These are phyloP conservation scores for Drosophila virilis DNA, from an alignment of 1,140 invertebrate genomes.

Conservation along the genomic window DNA sequence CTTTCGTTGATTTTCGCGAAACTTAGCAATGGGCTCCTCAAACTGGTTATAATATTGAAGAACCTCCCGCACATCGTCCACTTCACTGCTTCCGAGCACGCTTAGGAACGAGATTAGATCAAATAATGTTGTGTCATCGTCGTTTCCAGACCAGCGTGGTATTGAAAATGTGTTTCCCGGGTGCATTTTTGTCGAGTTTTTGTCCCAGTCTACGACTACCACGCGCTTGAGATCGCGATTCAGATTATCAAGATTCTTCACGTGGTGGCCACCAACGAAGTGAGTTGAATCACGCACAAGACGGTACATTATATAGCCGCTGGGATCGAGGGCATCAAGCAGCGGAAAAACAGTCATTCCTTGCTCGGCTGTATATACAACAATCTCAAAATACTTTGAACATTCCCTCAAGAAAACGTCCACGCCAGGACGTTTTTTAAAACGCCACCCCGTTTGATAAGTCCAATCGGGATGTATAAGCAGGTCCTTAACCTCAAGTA, in stretches of 20 bases:
- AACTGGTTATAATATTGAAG: slow-evolving; percentile 96
- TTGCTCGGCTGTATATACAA: slow-evolving; percentile 97
- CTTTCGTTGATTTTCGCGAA: slow-evolving; percentile 93
- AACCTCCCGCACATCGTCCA: slow-evolving; percentile 97
- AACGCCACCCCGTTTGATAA: slow-evolving; percentile 90
- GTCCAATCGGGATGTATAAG: slow-evolving; percentile 99
- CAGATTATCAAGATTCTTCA: slow-evolving; percentile 97
- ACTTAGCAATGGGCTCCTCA: slow-evolving; percentile 95
- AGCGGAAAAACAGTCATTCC: slow-evolving; percentile 96
- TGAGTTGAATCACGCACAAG: slow-evolving; percentile 98
- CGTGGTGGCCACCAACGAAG: slow-evolving; percentile 96
- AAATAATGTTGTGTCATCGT: slow-evolving; percentile 94
- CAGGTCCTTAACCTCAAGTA: slow-evolving; percentile 98
- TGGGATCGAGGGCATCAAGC: slow-evolving; percentile 95
- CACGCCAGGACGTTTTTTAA: slow-evolving; percentile 99
- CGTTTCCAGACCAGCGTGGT: slow-evolving; percentile 96
- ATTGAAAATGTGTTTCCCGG: slow-evolving; percentile 95
- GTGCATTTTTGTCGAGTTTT: slow-evolving; percentile 93
- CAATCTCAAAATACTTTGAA: slow-evolving; percentile 97
- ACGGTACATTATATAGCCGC: slow-evolving; percentile 94
- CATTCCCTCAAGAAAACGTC: slow-evolving; percentile 97
- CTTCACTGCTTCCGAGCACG: slow-evolving; percentile 93
- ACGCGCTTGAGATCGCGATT: slow-evolving; percentile 98
- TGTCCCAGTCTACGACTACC: slow-evolving; percentile 98
- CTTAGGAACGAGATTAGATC: slow-evolving; percentile 96